phyloP scores from a whole-genome alignment of 2,113 vertebrate species.

The Phasianus colchicus region DNA sequence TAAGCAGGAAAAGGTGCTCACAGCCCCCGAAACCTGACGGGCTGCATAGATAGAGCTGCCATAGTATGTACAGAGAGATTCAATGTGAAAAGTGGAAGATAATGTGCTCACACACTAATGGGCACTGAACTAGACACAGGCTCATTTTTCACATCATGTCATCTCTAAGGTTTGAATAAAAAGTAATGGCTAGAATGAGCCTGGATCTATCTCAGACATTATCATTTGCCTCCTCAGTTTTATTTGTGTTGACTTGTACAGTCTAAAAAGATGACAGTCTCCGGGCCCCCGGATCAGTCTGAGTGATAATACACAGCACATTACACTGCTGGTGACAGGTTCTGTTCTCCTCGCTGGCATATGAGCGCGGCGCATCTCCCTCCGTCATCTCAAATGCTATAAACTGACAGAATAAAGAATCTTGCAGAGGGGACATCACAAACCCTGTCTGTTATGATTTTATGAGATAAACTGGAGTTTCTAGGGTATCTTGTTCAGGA shows the following conservation, averaged over 20 bases:
- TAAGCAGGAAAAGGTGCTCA: slow-evolving; percentile 79
- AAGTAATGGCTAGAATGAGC: slow-evolving; percentile 95
- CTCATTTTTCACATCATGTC: slow-evolving; percentile 99
- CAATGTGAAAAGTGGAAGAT: slow-evolving; percentile 95
- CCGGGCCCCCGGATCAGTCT: slow-evolving; percentile 91
- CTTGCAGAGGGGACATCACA: slow-evolving; percentile 92
- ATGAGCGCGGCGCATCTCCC: slow-evolving; percentile 87
- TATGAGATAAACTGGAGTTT: slow-evolving; percentile 91
- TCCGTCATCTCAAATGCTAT: slow-evolving; percentile 95
- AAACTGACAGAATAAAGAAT: slow-evolving; percentile 97
- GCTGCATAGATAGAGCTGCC: slow-evolving; percentile 85
- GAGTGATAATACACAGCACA: slow-evolving; percentile 92
- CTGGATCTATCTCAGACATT: slow-evolving; percentile 93
- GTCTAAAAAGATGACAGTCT: slow-evolving; percentile 96
- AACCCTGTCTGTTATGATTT: slow-evolving; percentile 98
- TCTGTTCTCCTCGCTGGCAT: slow-evolving; percentile 89
- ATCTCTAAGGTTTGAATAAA: slow-evolving; percentile 97
- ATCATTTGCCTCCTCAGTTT: slow-evolving; percentile 94
- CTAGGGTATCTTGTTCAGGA: slow-evolving; percentile 91
- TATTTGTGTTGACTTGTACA: slow-evolving; percentile 99
- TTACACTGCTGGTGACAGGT: slow-evolving; percentile 93
- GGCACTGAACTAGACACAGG: slow-evolving; percentile 97
- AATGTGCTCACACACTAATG: slow-evolving; percentile 98
- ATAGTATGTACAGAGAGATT: slow-evolving; percentile 84
- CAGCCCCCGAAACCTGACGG: slow-evolving; percentile 84